These are phyloP conservation scores for Agrochola lota DNA, from an alignment of 2,888 invertebrate species.

Conservation along the genomic window DNA sequence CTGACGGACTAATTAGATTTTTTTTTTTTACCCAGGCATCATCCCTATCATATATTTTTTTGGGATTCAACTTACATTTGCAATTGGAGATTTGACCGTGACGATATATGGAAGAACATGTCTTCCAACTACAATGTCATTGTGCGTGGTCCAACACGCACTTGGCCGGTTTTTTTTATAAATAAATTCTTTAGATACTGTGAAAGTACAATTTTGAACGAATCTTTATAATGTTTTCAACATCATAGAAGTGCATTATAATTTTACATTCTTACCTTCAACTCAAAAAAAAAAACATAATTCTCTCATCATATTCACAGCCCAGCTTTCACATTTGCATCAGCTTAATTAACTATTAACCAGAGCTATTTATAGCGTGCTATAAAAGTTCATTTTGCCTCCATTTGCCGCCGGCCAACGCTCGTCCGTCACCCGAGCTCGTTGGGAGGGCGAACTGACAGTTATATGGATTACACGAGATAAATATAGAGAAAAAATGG, in stretches of 20 bases:
- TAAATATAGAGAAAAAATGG: constrained; percentile 13
- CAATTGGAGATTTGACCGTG: too few species aligned
- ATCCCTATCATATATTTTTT: too few species aligned
- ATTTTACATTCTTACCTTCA: not conserved
- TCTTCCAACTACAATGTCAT: too few species aligned
- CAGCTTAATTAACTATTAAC: constrained; percentile 32
- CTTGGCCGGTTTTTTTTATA: too few species aligned
- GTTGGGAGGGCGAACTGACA: not conserved
- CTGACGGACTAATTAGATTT: too few species aligned
- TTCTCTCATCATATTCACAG: not conserved
- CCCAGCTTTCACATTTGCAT: not conserved
- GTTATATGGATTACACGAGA: constrained; percentile 1
- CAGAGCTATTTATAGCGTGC: constrained; percentile 24
- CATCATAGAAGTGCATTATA: not conserved
- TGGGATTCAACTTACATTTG: too few species aligned
- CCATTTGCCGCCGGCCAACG: constrained; percentile 30
- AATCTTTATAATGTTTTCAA: not conserved
- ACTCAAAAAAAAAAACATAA: not conserved
- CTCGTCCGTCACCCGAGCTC: constrained; percentile 35
- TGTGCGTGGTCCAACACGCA: too few species aligned
- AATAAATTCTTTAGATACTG: too few species aligned
- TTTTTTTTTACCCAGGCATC: too few species aligned
- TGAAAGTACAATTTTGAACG: not conserved
- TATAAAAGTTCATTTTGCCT: constrained; percentile 14
- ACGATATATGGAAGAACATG: too few species aligned